Conservation (phyloP, 2,888 invertebrate genomes). For the Erebia palarica region DNA sequence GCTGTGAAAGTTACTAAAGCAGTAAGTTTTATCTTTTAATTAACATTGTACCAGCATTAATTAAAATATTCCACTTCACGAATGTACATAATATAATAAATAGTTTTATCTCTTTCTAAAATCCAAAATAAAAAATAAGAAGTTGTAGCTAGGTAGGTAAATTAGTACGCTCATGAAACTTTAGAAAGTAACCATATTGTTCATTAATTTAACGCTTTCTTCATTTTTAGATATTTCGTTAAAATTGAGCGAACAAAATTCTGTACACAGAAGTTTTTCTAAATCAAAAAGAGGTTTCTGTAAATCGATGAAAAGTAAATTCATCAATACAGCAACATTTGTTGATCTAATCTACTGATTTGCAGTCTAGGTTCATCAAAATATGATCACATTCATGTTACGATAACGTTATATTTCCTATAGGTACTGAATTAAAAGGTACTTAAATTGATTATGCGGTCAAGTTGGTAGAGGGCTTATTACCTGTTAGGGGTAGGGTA, state of each 20-base stretch:
- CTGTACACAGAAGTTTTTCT: too few species aligned
- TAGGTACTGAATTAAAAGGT: neutral
- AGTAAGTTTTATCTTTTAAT: neutral
- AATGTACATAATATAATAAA: neutral
- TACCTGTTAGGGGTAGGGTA: too few species aligned
- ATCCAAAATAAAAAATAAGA: neutral
- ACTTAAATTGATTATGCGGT: too few species aligned
- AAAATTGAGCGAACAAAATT: slow-evolving; percentile 6
- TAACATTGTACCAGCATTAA: neutral
- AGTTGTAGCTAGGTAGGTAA: neutral
- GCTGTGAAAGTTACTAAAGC: slow-evolving; percentile 5
- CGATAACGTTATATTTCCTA: neutral
- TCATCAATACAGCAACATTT: neutral
- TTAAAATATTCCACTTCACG: neutral
- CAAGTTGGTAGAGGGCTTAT: too few species aligned
- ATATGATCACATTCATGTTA: neutral
- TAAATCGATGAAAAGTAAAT: neutral
- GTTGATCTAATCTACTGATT: neutral
- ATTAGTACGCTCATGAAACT: slow-evolving; percentile 7
- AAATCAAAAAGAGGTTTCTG: slow-evolving; percentile 3
- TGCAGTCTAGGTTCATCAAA: neutral
- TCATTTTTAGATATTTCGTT: neutral
- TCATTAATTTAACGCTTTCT: slow-evolving; percentile 20
- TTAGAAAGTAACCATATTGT: slow-evolving; percentile 14
- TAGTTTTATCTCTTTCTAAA: neutral